phyloP scores from a whole-genome alignment of 2,888 invertebrate genomes.

The Notodonta ziczac region DNA sequence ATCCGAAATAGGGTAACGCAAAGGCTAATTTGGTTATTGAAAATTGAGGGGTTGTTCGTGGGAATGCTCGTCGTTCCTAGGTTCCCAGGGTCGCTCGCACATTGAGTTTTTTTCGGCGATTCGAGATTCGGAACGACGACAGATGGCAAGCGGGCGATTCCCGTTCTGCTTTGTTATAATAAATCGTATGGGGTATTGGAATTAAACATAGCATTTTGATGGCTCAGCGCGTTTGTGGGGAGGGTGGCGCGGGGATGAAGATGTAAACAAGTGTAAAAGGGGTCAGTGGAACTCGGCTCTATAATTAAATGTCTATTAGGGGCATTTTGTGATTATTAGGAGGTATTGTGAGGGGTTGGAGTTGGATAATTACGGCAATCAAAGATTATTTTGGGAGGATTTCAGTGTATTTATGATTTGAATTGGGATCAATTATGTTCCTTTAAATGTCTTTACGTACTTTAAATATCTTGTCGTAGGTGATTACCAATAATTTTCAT shows the following conservation, averaged over 20 bases:
- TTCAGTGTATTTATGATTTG: constrained; percentile 50
- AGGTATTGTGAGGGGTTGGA: constrained; percentile 68
- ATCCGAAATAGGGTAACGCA: constrained; percentile 85
- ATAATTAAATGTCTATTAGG: constrained; percentile 83
- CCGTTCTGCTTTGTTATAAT: constrained; percentile 80
- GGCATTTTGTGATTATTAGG: constrained; percentile 76
- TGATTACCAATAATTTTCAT: neutral
- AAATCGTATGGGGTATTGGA: constrained; percentile 81
- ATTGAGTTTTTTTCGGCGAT: constrained; percentile 81
- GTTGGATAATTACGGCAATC: constrained; percentile 66
- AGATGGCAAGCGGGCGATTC: constrained; percentile 83
- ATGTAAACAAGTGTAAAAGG: constrained; percentile 85
- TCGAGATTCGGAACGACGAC: constrained; percentile 82
- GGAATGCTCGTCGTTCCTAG: constrained; percentile 86
- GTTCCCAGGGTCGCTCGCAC: constrained; percentile 87
- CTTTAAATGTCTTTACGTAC: constrained; percentile 24
- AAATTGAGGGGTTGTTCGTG: constrained; percentile 87
- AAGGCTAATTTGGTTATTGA: constrained; percentile 86
- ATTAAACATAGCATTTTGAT: constrained; percentile 83
- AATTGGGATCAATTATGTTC: constrained; percentile 43
- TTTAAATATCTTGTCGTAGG: neutral
- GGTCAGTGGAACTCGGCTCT: constrained; percentile 78
- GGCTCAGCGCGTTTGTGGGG: constrained; percentile 69
- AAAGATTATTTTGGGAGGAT: constrained; percentile 53
- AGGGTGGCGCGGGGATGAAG: constrained; percentile 74